A percentile compares a stretch with the other conserved stretches of the same genome.
Evolutionary conservation across 2,113 vertebrate genomes (phyloP).

Genomic region (Phrynosoma blainvillii): DNA sequence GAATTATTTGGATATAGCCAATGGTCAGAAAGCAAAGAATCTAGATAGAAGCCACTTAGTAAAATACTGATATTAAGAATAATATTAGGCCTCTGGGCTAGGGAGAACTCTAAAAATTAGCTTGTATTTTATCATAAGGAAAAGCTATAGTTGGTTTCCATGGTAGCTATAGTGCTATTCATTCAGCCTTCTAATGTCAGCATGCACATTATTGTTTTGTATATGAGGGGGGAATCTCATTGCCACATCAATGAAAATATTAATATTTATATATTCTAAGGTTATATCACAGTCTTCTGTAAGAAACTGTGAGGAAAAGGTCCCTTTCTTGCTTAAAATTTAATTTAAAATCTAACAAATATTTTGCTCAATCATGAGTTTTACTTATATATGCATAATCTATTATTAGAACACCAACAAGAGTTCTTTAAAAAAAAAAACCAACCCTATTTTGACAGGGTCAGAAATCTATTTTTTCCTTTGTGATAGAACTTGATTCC

Average conservation of each 20-base stretch:
- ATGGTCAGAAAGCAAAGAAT: not conserved
- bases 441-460: slow-evolving; percentile 51
- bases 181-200: slow-evolving; percentile 60
- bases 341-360: slow-evolving; percentile 68
- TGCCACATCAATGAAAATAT: slow-evolving; percentile 60
- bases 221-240: not conserved
- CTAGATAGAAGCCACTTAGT: slow-evolving; percentile 17
- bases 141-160: slow-evolving; percentile 66
- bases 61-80: slow-evolving; percentile 28
- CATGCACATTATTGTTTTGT: slow-evolving; percentile 52
- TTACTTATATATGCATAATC: slow-evolving; percentile 54
- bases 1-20: not conserved
- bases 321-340: slow-evolving; percentile 55
- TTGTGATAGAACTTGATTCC: slow-evolving; percentile 59
- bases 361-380: slow-evolving; percentile 29
- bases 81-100: slow-evolving; percentile 35
- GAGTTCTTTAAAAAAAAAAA: slow-evolving; percentile 32
- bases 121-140: slow-evolving; percentile 61
- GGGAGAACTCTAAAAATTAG: slow-evolving; percentile 39
- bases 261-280: slow-evolving; percentile 63
- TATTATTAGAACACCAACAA: slow-evolving; percentile 57
- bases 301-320: slow-evolving; percentile 53
- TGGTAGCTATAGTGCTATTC: slow-evolving; percentile 60
- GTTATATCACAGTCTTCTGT: slow-evolving; percentile 45
- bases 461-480: slow-evolving; percentile 69